Percentiles rank a stretch among this genome's conserved stretches.
Evolutionary conservation across 2,797 vertebrate genomes (phyloP).

Genomic region (Lagodon rhomboides): DNA sequence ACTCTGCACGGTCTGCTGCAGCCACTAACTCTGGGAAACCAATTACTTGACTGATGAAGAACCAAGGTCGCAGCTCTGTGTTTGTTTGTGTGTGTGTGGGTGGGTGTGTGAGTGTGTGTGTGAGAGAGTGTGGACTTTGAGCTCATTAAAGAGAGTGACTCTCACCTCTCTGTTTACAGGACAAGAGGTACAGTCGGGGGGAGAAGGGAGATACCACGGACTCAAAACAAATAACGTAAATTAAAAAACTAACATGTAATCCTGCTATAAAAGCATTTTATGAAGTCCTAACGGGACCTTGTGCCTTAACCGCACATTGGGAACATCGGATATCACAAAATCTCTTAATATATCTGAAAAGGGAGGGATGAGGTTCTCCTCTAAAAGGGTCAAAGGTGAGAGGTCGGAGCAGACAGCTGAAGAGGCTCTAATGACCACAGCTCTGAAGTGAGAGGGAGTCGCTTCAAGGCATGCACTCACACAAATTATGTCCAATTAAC

Average conservation of each 20-base stretch:
- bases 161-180: conserved; percentile 45
- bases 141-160: conserved; percentile 52
- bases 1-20: not conserved
- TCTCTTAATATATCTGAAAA: conserved; percentile 1
- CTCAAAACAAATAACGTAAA: not conserved
- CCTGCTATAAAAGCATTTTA: not conserved
- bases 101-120: conserved; percentile 1
- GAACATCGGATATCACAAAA: not conserved
- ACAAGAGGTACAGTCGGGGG: not conserved
- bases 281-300: not conserved
- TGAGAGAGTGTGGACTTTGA: conserved; percentile 38
- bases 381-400: conserved; percentile 24
- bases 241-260: not conserved
- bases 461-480: not conserved
- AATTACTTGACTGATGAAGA: conserved; percentile 35
- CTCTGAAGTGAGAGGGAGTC: not conserved
- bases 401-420: conserved; percentile 27
- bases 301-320: not conserved
- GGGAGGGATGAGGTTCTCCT: not conserved
- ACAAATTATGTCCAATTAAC: not conserved
- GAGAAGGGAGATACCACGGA: not conserved
- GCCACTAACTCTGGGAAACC: conserved; percentile 19
- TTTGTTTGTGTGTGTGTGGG: not conserved
- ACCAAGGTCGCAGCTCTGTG: conserved; percentile 27
- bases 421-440: conserved; percentile 18